Conservation (phyloP, 2,888 invertebrate genomes). For the Portevinia maculata region DNA sequence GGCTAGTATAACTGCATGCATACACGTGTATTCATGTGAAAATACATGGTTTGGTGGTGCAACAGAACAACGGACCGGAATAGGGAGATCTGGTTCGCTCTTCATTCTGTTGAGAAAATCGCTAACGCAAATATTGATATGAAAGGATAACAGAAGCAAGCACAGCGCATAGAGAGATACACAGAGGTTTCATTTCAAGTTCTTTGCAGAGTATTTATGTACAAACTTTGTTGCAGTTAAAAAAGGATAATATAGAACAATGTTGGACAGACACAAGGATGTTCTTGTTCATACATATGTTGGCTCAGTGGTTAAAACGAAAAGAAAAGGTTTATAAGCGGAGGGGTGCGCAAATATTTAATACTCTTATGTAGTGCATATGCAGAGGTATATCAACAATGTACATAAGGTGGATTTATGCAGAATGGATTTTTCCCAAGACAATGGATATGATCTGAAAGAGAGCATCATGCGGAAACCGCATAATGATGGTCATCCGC, state of each 20-base stretch:
- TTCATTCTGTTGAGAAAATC: slow-evolving; percentile 44
- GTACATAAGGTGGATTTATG: slow-evolving; percentile 22
- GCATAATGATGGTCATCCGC: slow-evolving; percentile 34
- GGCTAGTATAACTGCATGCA: slow-evolving; percentile 26
- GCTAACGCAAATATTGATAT: slow-evolving; percentile 69
- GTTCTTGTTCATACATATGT: slow-evolving; percentile 41
- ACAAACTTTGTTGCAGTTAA: slow-evolving; percentile 27
- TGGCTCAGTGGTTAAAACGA: slow-evolving; percentile 37
- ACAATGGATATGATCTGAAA: slow-evolving; percentile 6
- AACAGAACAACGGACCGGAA: slow-evolving; percentile 1
- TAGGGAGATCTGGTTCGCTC: not conserved
- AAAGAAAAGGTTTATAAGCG: slow-evolving; percentile 61
- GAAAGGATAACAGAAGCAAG: slow-evolving; percentile 41
- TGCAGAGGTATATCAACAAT: not conserved
- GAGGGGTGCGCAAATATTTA: slow-evolving; percentile 69
- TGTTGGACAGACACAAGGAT: slow-evolving; percentile 35
- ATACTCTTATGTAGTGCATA: slow-evolving; percentile 27
- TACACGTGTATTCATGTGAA: slow-evolving; percentile 24
- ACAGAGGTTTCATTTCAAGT: slow-evolving; percentile 25
- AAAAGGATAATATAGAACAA: slow-evolving; percentile 43
- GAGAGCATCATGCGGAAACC: slow-evolving; percentile 5
- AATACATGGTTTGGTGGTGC: slow-evolving; percentile 21
- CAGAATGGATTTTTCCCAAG: slow-evolving; percentile 27
- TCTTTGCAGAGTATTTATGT: slow-evolving; percentile 2
- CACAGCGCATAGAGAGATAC: slow-evolving; percentile 22